phyloP scores from a whole-genome alignment of 1,140 invertebrate genomes.

The Microplitis demolitor region DNA sequence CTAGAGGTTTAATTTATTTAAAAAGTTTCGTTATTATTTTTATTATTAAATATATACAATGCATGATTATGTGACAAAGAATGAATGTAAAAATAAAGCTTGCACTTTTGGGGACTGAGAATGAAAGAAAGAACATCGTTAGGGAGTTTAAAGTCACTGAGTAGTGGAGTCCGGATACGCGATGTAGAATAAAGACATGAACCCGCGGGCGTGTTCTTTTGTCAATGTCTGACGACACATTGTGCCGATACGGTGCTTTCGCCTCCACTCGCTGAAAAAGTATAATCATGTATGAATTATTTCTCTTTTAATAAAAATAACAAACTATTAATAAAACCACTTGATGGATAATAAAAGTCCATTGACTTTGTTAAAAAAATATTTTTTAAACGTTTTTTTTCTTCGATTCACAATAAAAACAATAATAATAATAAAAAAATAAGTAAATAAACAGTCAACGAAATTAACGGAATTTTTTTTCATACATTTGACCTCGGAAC shows the following conservation, averaged over 20 bases:
- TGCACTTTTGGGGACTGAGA: neutral
- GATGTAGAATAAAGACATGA: neutral
- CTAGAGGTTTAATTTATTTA: too few species aligned
- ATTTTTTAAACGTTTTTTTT: neutral
- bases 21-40: too few species aligned
- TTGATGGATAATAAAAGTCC: neutral
- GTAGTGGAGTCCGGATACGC: neutral
- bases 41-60: neutral
- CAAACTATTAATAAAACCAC: neutral
- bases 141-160: neutral
- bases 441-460: too few species aligned
- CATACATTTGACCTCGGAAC: too few species aligned
- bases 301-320: neutral
- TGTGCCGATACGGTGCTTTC: neutral
- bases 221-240: neutral
- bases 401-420: too few species aligned
- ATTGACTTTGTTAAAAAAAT: neutral
- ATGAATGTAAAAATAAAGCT: neutral
- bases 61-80: neutral
- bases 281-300: neutral
- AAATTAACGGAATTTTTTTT: too few species aligned
- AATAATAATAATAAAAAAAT: too few species aligned
- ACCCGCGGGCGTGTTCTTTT: slow-evolving; percentile 11
- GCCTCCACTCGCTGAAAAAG: neutral
- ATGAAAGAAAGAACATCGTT: slow-evolving; percentile 1